Evolutionary conservation across 1,140 invertebrate genomes (phyloP).

Genomic region (Cydia splendana): DNA sequence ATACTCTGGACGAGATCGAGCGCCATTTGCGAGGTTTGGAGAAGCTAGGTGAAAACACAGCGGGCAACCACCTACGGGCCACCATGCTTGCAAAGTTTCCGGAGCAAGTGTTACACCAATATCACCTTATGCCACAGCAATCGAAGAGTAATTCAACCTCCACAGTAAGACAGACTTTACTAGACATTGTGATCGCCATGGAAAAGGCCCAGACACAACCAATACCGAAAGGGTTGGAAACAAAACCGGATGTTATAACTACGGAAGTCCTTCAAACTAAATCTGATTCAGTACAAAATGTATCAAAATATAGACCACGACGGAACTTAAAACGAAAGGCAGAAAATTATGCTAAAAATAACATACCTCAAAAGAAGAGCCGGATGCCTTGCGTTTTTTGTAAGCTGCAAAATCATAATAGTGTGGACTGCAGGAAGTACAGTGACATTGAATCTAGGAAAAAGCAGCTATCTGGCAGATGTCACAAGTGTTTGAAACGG

Average conservation of each 20-base stretch:
- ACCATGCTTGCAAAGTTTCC: slow-evolving; percentile 18
- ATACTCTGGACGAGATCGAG: slow-evolving; percentile 17
- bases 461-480: neutral
- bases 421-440: neutral
- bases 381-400: neutral
- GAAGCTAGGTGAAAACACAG: slow-evolving; percentile 1
- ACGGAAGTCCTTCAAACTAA: too few species aligned
- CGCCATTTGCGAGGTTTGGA: slow-evolving; percentile 1
- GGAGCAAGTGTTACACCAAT: neutral
- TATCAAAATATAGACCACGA: too few species aligned
- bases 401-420: neutral
- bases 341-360: neutral
- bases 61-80: slow-evolving; percentile 9
- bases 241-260: too few species aligned
- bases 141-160: too few species aligned
- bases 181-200: too few species aligned
- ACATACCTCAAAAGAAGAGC: neutral
- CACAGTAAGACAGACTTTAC: too few species aligned
- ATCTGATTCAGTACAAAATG: too few species aligned
- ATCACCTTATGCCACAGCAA: neutral
- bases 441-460: neutral
- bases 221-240: too few species aligned
- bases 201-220: too few species aligned
- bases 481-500: neutral
- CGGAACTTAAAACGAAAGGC: neutral